Evolutionary conservation across 2,113 vertebrate genomes (phyloP), one percentile per base, ranked within the genome.

Genomic region (Tichodroma muraria): DNA sequence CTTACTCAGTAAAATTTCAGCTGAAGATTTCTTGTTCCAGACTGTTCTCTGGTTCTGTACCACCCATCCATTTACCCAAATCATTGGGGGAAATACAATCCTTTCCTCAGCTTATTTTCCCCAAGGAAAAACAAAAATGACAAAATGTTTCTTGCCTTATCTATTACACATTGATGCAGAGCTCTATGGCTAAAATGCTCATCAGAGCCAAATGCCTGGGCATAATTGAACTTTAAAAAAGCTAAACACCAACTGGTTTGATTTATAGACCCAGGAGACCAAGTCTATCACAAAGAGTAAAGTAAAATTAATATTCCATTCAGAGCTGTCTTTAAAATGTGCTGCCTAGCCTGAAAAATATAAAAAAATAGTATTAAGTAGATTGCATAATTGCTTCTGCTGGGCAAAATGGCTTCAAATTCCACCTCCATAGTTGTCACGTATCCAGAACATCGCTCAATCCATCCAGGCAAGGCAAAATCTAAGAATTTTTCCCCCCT

Each of bases 221-320:
- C 60, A 89, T 27, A n/a, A 81, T 0, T 77, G 69, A 96, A 90
- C 84, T 88, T 73, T 17, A 73, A 85, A 93, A 61, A 93, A 73
- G 75, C 86, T 33, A 42, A 65, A 69, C 63, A 94, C 91, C 79
- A 92, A 71, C 45, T 90, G 73, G 61, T 94, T 95, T 95, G 63
- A 96, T 90, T 93, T 84, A 93, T 1, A 90, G 65, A 57, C 79
- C 56, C 79, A 79, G 75, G n/a, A 85, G 79, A 85, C 59, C 53
- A 85, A 85, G 68, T 77, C 81, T 85, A 84, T 77, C 71, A 79
- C 35, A 68, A 61, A 93, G 69, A 80, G 71, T 81, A 70, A 44
- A 88, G 76, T 77, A 86, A 90, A 95, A 85, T 88, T 94, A 83
- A 95, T 92, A 92, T 86, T 44, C 47, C 40, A 88, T 84, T 90